Evolutionary conservation across 35 echinoderm and acorn worm genomes (phyloP), one percentile per base, ranked within the genome.

Genomic region (Apostichopus parvimensis): DNA sequence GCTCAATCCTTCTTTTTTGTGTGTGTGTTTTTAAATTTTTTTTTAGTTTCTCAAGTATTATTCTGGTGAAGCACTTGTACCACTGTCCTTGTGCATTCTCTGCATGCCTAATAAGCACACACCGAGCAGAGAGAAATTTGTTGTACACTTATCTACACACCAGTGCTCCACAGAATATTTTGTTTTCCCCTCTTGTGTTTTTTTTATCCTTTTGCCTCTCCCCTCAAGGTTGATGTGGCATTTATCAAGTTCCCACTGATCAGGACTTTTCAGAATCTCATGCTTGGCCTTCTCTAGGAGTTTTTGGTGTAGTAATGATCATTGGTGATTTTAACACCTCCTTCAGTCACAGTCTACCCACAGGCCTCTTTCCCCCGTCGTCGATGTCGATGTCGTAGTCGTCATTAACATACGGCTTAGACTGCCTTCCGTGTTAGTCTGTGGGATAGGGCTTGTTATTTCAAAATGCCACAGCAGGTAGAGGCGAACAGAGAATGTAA

Each of bases 361-460:
- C 62, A 71, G 83, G 83, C 83, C 83, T 86, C 83, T 86, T 14
- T 14, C 65, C 56, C 11, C 20, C 23, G 9, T 52, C 5, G 22
- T 85, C 13, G 8, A 6, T n/a, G 4, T 20, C 45, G 8, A 28
- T 1, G 13, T 56, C 17, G 0, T n/a, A n/a, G n/a, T 18, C 18
- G 17, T 88, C 86, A 88, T 88, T 88, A 88, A 66, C 86, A 88
- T 88, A 88, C 68, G 28, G 61, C 23, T 52, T 88, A 88, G 71
- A 75, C 71, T 75, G 71, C 20, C 20, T 18, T 58, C 86, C 24
- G 62, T 68, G 61, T 66, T 18, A 88, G 86, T 73, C 61, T 75
- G 52, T 73, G 86, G 60, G 86, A 88, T 73, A 88, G 86, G 86
- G 60, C 86, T 61, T 87, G 85, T 87, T 87, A 87, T 87, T 87